Evolutionary conservation across 2,113 vertebrate species (phyloP).

Genomic region (Paradoxurus hermaphroditus): DNA sequence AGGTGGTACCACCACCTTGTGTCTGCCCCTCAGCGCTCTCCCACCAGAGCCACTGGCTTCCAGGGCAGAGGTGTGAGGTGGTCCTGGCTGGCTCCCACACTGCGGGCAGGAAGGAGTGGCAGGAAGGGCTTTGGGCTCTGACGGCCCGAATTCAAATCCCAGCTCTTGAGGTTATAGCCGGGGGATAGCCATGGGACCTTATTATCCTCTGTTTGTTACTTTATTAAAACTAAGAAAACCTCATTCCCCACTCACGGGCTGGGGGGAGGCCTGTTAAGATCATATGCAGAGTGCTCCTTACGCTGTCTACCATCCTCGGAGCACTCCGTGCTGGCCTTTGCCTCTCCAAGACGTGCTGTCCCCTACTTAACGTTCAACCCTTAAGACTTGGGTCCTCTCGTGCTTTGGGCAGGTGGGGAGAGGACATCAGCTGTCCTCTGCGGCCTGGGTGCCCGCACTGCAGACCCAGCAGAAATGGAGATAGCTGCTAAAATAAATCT

Average conservation of each 20-base stretch:
- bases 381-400: not conserved
- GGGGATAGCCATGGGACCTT: not conserved
- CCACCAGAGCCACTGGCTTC: not conserved
- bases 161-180: not conserved
- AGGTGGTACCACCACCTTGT: not conserved
- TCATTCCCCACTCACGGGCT: not conserved
- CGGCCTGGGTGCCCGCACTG: accelerated
- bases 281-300: accelerated
- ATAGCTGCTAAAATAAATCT: not conserved
- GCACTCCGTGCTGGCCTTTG: not conserved
- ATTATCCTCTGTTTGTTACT: not conserved
- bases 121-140: not conserved
- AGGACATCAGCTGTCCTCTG: not conserved
- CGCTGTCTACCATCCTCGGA: not conserved
- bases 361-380: not conserved
- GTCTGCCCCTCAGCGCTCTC: not conserved
- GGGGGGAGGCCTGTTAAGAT: not conserved
- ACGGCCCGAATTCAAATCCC: not conserved
- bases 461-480: not conserved
- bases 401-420: not conserved
- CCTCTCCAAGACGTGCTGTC: not conserved
- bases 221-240: not conserved
- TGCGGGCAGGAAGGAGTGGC: accelerated
- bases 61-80: not conserved
- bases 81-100: too few species aligned